Percentiles rank a stretch among this genome's conserved stretches.
These are phyloP conservation scores for Lutjanus erythropterus DNA, from an alignment of 2,113 vertebrate genomes.

Conservation along the genomic window DNA sequence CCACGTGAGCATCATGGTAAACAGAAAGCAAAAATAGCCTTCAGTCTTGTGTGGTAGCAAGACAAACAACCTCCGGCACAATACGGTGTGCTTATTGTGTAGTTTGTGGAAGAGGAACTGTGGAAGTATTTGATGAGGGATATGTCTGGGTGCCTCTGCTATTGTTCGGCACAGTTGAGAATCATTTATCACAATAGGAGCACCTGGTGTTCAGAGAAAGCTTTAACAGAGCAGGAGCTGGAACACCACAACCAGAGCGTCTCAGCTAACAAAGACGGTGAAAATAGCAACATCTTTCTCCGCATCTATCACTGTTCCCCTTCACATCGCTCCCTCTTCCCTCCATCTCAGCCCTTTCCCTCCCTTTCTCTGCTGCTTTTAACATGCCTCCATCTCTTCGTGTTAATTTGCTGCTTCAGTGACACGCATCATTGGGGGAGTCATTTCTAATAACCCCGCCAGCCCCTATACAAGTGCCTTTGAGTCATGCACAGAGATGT, in stretches of 20 bases:
- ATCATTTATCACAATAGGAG: conserved; percentile 76
- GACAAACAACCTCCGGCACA: conserved; percentile 53
- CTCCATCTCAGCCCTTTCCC: conserved; percentile 29
- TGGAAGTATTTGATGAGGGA: conserved; percentile 65
- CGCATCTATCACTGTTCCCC: conserved; percentile 52
- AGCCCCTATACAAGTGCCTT: conserved; percentile 71
- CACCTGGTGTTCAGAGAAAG: conserved; percentile 66
- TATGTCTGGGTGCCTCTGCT: conserved; percentile 59
- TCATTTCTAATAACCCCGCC: conserved; percentile 83
- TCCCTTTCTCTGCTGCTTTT: conserved; percentile 59
- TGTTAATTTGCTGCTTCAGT: conserved; percentile 91
- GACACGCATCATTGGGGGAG: conserved; percentile 86
- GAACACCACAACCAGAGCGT: conserved; percentile 57
- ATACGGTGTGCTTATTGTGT: conserved; percentile 59
- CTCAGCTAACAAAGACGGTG: conserved; percentile 67
- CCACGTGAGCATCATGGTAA: conserved; percentile 52
- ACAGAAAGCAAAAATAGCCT: conserved; percentile 59
- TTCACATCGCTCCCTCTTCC: conserved; percentile 32
- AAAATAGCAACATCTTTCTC: conserved; percentile 71
- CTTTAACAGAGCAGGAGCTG: conserved; percentile 65
- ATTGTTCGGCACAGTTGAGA: conserved; percentile 67
- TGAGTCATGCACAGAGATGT: conserved; percentile 75
- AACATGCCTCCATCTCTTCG: conserved; percentile 78
- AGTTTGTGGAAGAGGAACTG: conserved; percentile 54
- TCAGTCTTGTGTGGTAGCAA: conserved; percentile 35